Evolutionary conservation across 2,888 invertebrate species (phyloP).

Genomic region (Ecliptopera silaceata): DNA sequence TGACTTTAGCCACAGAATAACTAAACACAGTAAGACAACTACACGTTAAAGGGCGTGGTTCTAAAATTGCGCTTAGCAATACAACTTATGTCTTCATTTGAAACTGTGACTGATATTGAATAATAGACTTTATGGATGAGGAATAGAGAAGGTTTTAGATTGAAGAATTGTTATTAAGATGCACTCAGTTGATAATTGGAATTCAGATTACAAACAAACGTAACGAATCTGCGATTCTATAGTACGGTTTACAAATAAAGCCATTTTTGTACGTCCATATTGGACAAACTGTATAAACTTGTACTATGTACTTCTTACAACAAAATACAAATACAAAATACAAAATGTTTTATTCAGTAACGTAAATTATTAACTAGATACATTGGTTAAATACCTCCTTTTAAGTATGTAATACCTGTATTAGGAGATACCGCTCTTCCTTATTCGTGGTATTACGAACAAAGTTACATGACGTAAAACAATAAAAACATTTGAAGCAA

Average conservation of each 20-base stretch:
- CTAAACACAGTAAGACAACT: neutral
- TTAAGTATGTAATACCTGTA: no score
- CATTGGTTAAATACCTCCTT: no score
- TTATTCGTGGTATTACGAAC: no score
- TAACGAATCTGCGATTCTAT: slow-evolving; percentile 6
- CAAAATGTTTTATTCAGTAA: no score
- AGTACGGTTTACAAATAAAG: slow-evolving; percentile 21
- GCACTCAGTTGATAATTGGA: slow-evolving; percentile 24
- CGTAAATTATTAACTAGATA: no score
- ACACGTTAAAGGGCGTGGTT: slow-evolving; percentile 17
- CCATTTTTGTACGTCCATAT: no score
- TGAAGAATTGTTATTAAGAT: slow-evolving; percentile 14
- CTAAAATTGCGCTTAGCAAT: slow-evolving; percentile 9
- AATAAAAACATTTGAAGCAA: no score
- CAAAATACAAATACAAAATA: no score
- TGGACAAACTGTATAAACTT: no score
- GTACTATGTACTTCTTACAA: no score
- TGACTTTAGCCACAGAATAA: slow-evolving; percentile 10
- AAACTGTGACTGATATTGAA: neutral
- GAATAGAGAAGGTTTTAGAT: neutral
- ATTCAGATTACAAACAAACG: slow-evolving; percentile 20
- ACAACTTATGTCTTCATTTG: neutral
- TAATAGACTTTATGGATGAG: neutral
- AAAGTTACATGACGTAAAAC: no score
- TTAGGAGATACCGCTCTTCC: no score